phyloP scores from a whole-genome alignment of 2,797 vertebrate species.

The Pangasius mekongensis region DNA sequence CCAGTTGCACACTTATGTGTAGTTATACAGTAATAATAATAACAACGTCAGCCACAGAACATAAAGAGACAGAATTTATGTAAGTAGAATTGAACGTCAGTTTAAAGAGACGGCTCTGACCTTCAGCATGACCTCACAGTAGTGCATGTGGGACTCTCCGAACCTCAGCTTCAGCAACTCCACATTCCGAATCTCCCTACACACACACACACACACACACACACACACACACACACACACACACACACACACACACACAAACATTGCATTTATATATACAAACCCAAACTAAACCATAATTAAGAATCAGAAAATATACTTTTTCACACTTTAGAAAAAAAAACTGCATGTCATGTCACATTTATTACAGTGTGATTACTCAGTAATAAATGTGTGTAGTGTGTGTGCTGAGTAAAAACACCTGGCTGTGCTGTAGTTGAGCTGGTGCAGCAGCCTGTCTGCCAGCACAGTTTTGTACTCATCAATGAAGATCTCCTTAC shows the following conservation, averaged over 20 bases:
- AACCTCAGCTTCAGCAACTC: slow-evolving; percentile 96
- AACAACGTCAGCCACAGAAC: not conserved
- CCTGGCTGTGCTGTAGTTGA: slow-evolving; percentile 96
- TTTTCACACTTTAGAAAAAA: no score
- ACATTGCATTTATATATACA: not conserved
- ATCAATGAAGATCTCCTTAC: slow-evolving; percentile 96
- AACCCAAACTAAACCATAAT: not conserved
- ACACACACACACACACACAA: no score
- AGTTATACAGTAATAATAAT: not conserved
- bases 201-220: slow-evolving; percentile 36
- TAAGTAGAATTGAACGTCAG: not conserved
- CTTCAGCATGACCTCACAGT: slow-evolving; percentile 98
- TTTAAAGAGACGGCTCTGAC: slow-evolving; percentile 63
- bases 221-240: slow-evolving; percentile 23
- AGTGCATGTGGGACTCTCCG: slow-evolving; percentile 97
- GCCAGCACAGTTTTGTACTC: slow-evolving; percentile 94
- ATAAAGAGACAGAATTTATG: not conserved
- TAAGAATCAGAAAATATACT: no score
- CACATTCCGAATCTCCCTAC: slow-evolving; percentile 95
- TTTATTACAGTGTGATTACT: not conserved
- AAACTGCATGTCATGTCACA: not conserved
- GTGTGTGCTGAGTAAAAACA: slow-evolving; percentile 58
- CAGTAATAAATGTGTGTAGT: not conserved
- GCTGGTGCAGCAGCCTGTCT: slow-evolving; percentile 90
- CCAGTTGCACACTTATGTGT: not conserved